Conservation (phyloP, 2,888 invertebrate species). For the Operophtera brumata region DNA sequence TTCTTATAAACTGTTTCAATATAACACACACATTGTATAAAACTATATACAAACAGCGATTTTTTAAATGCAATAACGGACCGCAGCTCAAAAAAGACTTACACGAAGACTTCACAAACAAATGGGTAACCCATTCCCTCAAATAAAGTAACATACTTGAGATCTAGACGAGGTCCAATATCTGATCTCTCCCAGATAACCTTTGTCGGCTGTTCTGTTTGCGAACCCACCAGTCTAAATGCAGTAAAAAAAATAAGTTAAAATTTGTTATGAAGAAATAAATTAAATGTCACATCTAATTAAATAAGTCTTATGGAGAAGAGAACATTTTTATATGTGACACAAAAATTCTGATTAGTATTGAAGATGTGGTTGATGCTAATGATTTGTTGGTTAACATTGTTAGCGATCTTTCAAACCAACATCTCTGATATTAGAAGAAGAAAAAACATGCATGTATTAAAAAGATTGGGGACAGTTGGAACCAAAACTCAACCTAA, state of each 20-base stretch:
- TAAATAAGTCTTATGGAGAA: no score
- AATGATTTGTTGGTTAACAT: no score
- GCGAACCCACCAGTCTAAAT: slow-evolving; percentile 4
- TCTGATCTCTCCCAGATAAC: slow-evolving; percentile 10
- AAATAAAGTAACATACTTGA: slow-evolving; percentile 14
- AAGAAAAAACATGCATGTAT: no score
- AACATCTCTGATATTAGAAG: no score
- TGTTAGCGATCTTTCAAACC: no score
- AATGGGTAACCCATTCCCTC: neutral
- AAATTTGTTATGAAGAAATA: neutral
- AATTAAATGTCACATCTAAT: neutral
- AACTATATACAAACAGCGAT: no score
- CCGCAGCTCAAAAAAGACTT: no score
- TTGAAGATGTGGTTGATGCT: neutral
- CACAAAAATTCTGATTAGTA: neutral
- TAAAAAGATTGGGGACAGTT: no score
- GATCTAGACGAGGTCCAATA: slow-evolving; percentile 1
- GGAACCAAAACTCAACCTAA: no score
- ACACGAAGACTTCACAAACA: slow-evolving; percentile 5
- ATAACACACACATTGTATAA: no score
- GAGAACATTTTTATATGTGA: no score
- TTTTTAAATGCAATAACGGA: neutral
- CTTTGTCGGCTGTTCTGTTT: slow-evolving; percentile 3
- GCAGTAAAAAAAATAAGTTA: neutral
- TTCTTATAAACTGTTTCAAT: no score